Percentiles rank a stretch among this genome's conserved stretches.
Conservation (phyloP, 2,797 vertebrate species). For the Ctenopoma multispine region DNA sequence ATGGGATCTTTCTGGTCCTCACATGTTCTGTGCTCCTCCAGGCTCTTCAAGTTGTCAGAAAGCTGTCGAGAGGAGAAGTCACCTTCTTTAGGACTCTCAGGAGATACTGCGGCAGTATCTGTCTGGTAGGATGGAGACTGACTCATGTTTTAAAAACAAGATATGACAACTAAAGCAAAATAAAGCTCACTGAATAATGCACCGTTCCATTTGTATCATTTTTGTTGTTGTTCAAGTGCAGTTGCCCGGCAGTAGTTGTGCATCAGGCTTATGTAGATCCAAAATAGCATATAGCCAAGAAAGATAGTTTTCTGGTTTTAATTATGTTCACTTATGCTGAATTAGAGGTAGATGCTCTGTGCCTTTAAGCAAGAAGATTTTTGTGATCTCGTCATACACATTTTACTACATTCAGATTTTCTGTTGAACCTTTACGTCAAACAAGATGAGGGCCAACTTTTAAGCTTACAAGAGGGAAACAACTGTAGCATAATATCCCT, state of each 20-base stretch:
- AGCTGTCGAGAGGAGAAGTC: slow-evolving; percentile 69
- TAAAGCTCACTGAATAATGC: slow-evolving; percentile 52
- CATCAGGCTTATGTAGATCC: slow-evolving; percentile 35
- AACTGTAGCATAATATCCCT: slow-evolving; percentile 36
- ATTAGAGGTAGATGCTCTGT: slow-evolving; percentile 10
- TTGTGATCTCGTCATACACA: slow-evolving; percentile 3
- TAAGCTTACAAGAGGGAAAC: slow-evolving; percentile 25
- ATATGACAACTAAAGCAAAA: slow-evolving; percentile 67
- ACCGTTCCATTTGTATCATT: slow-evolving; percentile 56
- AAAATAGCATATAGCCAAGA: slow-evolving; percentile 23
- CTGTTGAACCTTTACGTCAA: slow-evolving; percentile 20
- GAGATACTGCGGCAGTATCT: slow-evolving; percentile 64
- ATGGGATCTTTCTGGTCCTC: slow-evolving; percentile 65
- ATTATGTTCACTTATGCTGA: slow-evolving; percentile 36
- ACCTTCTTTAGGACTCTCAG: slow-evolving; percentile 69
- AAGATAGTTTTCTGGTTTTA: slow-evolving; percentile 17
- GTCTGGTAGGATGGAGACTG: slow-evolving; percentile 55
- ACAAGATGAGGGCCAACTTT: slow-evolving; percentile 21
- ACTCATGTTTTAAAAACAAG: slow-evolving; percentile 67
- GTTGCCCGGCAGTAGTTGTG: slow-evolving; percentile 50
- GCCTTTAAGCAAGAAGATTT: slow-evolving; percentile 17
- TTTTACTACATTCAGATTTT: slow-evolving; percentile 33
- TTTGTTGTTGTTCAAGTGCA: slow-evolving; percentile 58
- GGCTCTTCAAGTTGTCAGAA: slow-evolving; percentile 71
- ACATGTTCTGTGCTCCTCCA: slow-evolving; percentile 67